Conservation (phyloP, 2,113 vertebrate genomes). For the Taxidea taxus region DNA sequence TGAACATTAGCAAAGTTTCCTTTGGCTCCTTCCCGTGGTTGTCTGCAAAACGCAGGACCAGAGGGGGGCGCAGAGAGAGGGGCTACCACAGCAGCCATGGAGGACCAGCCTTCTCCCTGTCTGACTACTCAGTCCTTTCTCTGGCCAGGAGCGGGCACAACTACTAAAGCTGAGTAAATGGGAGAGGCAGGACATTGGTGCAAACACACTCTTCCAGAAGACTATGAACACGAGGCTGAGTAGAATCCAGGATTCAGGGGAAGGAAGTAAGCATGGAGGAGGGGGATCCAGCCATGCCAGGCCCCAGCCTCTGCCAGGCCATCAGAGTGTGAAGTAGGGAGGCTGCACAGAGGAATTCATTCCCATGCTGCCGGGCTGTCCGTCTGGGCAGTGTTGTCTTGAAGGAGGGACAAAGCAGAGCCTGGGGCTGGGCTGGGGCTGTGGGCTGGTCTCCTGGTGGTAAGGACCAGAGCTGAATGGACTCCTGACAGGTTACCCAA, state of each 20-base stretch:
- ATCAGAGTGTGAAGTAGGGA: not conserved
- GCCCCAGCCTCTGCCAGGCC: not conserved
- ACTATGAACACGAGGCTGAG: not conserved
- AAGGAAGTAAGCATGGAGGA: not conserved
- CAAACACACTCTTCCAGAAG: slow-evolving; percentile 4
- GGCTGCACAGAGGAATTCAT: not conserved
- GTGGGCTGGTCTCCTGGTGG: not conserved
- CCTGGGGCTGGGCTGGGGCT: not conserved
- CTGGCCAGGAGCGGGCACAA: not conserved
- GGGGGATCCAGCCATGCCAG: not conserved
- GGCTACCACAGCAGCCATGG: not conserved
- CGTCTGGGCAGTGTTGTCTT: not conserved
- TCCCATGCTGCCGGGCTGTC: not conserved
- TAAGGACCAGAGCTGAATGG: not conserved
- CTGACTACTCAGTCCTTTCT: not conserved
- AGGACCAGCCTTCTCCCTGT: not conserved
- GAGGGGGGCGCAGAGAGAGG: not conserved
- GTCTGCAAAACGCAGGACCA: not conserved
- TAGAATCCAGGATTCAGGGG: not conserved
- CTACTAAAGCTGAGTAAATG: not conserved
- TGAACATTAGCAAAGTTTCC: not conserved
- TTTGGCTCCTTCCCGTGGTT: not conserved
- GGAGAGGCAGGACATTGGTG: not conserved
- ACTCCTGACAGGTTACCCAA: slow-evolving; percentile 24
- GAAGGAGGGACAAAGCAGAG: not conserved